Evolutionary conservation across 2,888 invertebrate species (phyloP).

Genomic region (Ormyrus labotus): DNA sequence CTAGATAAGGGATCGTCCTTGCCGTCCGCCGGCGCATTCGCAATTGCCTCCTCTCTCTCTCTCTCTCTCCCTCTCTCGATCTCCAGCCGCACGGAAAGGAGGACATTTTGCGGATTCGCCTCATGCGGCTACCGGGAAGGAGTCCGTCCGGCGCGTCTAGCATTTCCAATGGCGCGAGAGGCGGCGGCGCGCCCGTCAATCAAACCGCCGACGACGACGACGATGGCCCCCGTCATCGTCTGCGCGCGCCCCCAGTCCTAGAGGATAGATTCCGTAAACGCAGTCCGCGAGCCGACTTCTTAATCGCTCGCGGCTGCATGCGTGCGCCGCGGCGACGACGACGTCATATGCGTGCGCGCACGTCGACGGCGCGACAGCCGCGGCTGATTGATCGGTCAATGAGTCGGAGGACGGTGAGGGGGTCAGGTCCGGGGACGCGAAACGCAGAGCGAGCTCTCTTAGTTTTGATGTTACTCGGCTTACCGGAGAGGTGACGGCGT

Average conservation of each 20-base stretch:
- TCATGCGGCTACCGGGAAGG: constrained; percentile 74
- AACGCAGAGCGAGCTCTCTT: too few relatives aligned
- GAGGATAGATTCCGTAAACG: background rate
- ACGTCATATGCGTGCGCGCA: background rate
- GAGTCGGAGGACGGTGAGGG: constrained; percentile 1
- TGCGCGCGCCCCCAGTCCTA: constrained; percentile 61
- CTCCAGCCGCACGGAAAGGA: constrained; percentile 52
- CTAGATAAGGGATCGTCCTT: constrained; percentile 70
- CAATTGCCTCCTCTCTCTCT: background rate
- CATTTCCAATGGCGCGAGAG: constrained; percentile 67
- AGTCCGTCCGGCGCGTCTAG: constrained; percentile 64
- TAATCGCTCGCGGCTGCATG: background rate
- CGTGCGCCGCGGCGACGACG: background rate
- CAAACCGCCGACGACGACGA: constrained; percentile 49
- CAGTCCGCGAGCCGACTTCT: background rate
- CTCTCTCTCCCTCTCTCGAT: constrained; percentile 18
- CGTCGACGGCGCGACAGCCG: background rate
- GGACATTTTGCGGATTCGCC: constrained; percentile 69
- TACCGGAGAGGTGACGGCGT: too few relatives aligned
- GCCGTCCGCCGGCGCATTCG: constrained; percentile 55
- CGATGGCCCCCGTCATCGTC: constrained; percentile 5
- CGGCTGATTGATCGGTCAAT: constrained; percentile 44
- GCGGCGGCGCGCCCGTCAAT: constrained; percentile 68
- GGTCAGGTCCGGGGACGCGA: background rate
- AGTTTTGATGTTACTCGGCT: too few relatives aligned